These are phyloP conservation scores for Oceanites oceanicus DNA, from an alignment of 2,113 vertebrate species.

Conservation along the genomic window DNA sequence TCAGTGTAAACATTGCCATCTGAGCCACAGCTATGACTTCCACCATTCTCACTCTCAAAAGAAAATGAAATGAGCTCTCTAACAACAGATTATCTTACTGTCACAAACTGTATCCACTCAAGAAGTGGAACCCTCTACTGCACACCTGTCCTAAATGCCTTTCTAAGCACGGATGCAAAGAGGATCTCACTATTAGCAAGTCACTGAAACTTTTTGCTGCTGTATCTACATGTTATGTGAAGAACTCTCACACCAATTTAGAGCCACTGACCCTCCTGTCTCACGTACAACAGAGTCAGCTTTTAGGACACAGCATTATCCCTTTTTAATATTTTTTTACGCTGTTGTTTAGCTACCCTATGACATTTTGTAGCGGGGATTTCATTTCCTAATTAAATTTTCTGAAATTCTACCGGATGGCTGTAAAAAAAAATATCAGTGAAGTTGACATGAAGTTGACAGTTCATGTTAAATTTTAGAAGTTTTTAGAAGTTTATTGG, in stretches of 20 bases:
- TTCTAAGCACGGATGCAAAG: neutral
- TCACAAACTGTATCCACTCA: neutral
- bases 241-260: neutral
- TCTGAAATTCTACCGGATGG: neutral
- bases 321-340: neutral
- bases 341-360: neutral
- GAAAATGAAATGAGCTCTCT: neutral
- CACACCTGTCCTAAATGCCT: neutral
- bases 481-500: rapidly evolving
- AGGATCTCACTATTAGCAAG: neutral
- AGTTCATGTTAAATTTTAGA: neutral
- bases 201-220: neutral
- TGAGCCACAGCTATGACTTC: neutral
- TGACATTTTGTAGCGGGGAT: neutral
- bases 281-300: rapidly evolving
- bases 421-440: neutral
- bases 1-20: neutral
- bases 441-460: neutral
- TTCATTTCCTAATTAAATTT: neutral
- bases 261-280: neutral
- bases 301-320: neutral
- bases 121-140: neutral
- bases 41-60: neutral
- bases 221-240: neutral
- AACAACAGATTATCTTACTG: neutral